These are phyloP conservation scores for Cordilura impudica DNA, from an alignment of 2,888 invertebrate species.

Conservation along the genomic window DNA sequence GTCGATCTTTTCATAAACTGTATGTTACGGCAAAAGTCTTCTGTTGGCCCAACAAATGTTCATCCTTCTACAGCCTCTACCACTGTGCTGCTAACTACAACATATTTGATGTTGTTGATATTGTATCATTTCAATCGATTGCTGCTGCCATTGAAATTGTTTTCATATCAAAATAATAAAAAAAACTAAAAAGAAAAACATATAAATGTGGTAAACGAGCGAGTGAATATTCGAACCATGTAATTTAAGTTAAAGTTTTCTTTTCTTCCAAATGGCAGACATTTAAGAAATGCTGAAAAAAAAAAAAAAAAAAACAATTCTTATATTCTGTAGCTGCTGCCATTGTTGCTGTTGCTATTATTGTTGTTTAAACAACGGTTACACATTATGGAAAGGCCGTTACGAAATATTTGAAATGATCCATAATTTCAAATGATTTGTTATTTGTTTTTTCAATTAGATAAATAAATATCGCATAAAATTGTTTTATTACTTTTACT, in stretches of 20 bases:
- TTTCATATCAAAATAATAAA: constrained; percentile 14
- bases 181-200: not conserved
- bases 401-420: constrained; percentile 25
- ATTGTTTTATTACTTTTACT: not conserved
- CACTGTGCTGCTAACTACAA: not conserved
- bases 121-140: constrained; percentile 45
- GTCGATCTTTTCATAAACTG: not conserved
- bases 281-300: constrained; percentile 7
- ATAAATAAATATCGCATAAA: not conserved
- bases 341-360: not conserved
- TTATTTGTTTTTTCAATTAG: not conserved
- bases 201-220: constrained; percentile 33
- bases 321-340: not conserved
- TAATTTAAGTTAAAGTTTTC: constrained; percentile 43
- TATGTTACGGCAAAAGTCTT: not conserved
- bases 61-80: not conserved
- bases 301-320: not conserved
- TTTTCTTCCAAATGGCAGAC: constrained; percentile 39
- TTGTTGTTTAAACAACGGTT: not conserved
- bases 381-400: not conserved
- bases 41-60: constrained; percentile 7
- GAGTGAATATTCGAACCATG: constrained; percentile 51
- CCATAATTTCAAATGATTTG: constrained; percentile 36
- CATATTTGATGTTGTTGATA: constrained; percentile 25
- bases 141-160: constrained; percentile 28